Conservation (phyloP, 1,140 invertebrate genomes). For the Heterodera schachtii region DNA sequence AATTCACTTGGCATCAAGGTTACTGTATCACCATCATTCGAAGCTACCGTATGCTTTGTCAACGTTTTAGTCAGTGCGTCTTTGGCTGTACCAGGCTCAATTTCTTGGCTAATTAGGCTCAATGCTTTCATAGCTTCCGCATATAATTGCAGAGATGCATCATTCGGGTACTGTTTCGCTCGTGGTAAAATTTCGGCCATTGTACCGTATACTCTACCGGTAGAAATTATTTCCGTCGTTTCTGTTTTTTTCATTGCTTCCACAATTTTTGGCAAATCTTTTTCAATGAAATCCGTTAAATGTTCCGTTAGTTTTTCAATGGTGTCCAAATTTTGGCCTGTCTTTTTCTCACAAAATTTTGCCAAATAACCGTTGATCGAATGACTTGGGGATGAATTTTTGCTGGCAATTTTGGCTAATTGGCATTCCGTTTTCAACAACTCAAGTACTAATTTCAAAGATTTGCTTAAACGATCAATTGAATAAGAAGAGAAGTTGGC, state of each 20-base stretch:
- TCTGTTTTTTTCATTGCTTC: neutral
- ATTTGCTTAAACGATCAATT: too few species aligned
- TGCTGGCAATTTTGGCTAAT: too few species aligned
- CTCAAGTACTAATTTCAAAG: too few species aligned
- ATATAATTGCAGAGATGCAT: neutral
- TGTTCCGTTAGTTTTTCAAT: too few species aligned
- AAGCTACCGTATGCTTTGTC: neutral
- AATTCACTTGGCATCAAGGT: neutral
- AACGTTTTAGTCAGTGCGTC: neutral
- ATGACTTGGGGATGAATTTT: too few species aligned
- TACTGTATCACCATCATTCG: too few species aligned
- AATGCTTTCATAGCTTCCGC: neutral
- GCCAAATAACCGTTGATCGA: too few species aligned
- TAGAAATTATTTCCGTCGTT: neutral
- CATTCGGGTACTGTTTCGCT: neutral
- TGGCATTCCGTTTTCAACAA: too few species aligned
- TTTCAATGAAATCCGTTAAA: neutral
- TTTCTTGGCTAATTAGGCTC: neutral
- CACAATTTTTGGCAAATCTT: neutral
- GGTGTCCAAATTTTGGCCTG: too few species aligned
- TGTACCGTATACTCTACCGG: neutral
- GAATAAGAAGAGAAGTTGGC: too few species aligned
- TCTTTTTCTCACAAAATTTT: too few species aligned
- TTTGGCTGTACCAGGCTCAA: neutral
- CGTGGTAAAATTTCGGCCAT: neutral